Evolutionary conservation across 2,113 vertebrate genomes (phyloP), one percentile per base, ranked within the genome.

Genomic region (Equus przewalskii): DNA sequence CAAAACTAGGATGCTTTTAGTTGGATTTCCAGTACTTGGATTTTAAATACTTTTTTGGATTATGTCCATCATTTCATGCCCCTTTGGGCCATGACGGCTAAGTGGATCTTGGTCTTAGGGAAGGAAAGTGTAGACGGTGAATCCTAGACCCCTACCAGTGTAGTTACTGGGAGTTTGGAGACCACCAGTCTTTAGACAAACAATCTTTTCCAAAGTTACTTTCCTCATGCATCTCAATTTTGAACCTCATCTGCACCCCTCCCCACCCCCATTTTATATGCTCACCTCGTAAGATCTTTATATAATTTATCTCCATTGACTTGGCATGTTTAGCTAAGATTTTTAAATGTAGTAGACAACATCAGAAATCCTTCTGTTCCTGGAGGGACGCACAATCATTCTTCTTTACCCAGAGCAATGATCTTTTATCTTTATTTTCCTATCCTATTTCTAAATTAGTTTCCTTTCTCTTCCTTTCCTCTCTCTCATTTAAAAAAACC

Each of bases 271-370:
- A 41, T 60, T 82, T 41, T 58, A 28, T 65, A 51, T 67, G 26
- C 41, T 82, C 11, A n/a, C 13, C 21, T 41, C 75, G 24, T 75
- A 69, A 69, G 19, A 36, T 65, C 33, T 91, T 72, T 84, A n/a
- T 94, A 56, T 41, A 83, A 62, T 67, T 91, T 62, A 94, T 22
- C 28, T 76, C 46, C 30, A 80, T 46, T 80, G 36, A 54, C 49
- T 73, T 89, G 87, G 15, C 41, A 89, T 65, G 21, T 89, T 80
- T 64, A 84, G 56, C 30, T 85, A 79, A 88, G 46, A 90, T 78
- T 81, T 89, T 33, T 51, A 87, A 88, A 87, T 44, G 8, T 51
- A 72, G 72, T 84, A 67, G 46, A 58, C 91, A 95, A 60, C 46
- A 62, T 80, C 14, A 65, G 24, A 78, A 76, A 75, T 49, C 14